Base-by-base conservation (phyloP, 2,113 vertebrate genomes). In the Plestiodon gilberti region DNA sequence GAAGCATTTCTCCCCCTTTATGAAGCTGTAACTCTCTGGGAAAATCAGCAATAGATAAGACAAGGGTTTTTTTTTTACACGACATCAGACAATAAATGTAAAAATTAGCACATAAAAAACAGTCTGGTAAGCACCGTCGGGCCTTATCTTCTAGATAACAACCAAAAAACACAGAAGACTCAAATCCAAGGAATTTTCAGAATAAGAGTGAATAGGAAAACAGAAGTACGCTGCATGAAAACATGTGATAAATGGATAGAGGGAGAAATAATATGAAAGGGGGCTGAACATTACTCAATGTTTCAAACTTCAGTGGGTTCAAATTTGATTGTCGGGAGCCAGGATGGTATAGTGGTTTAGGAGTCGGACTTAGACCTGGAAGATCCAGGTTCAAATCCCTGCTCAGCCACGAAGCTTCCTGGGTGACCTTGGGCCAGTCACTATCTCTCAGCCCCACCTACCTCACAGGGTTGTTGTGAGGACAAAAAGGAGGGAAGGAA, bases 141-240 rank as follows among this genome's bases (percentile, higher is more conserved):
- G 86, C 79, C 71, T 93, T 92, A 87, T 65, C 89, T 91, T 87
- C 88, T 91, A 88, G 64, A 86, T 78, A 89, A 69, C 40, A 88
- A 90, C 13, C 64, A 71, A 74, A 90, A 92, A 93, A 93, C 35
- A 85, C 64, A 73, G 88, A 81, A 92, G 67, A 84, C 20, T 33
- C 33, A 20, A 59, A 55, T 20, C 28, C 7, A 52, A 55, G 20
- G 52, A 35, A 61, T 59, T 59, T 78, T 59, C 22, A n/a, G 18
- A 78, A 61, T 59, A 78, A 28, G 15, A 59, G 11, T 59, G 23
- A 6, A 11, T 8, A 61, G 20, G 52, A 78, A 78, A 73, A 73
- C 70, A 73, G 35, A 73, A 2, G 9, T n/a, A 52, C 13, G 14
- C 15, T n/a, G 22, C 30, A 77, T 18, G 28, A 52, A 30, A 77